These are phyloP conservation scores for Brenthis hecate DNA, from an alignment of 2,888 invertebrate genomes.

Conservation along the genomic window DNA sequence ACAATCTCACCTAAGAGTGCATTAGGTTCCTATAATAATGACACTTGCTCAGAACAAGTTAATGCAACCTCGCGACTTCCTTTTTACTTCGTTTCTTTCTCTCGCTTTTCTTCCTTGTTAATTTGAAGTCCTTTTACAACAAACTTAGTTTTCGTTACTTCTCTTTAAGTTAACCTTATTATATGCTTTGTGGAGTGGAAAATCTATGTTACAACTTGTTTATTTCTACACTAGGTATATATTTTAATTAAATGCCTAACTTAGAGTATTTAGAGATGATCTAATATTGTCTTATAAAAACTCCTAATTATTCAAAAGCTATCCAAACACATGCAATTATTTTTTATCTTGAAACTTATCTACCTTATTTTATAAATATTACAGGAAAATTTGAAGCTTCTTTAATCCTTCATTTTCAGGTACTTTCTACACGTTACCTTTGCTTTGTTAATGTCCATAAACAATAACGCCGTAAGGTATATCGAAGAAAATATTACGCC, in stretches of 20 bases:
- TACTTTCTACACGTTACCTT: conserved; percentile 7
- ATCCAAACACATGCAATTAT: background rate
- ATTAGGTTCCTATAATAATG: conserved; percentile 41
- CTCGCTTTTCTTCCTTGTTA: conserved; percentile 30
- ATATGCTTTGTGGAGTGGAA: conserved; percentile 18
- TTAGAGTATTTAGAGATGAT: background rate
- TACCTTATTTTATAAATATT: too few relatives aligned
- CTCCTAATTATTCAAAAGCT: background rate
- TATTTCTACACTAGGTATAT: background rate
- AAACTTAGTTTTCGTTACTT: conserved; percentile 20
- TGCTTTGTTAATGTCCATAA: conserved; percentile 30
- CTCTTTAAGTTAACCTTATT: conserved; percentile 18
- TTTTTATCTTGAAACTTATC: too few relatives aligned
- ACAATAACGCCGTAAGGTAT: conserved; percentile 20
- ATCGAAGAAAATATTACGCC: conserved; percentile 17
- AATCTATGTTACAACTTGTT: conserved; percentile 9
- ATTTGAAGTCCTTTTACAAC: conserved; percentile 19
- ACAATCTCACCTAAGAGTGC: conserved; percentile 64
- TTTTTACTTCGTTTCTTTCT: conserved; percentile 34
- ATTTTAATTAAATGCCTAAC: conserved; percentile 2
- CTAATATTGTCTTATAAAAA: too few relatives aligned
- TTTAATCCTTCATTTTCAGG: too few relatives aligned
- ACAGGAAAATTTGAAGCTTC: too few relatives aligned
- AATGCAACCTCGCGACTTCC: conserved; percentile 40
- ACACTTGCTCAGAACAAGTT: conserved; percentile 42